phyloP scores from a whole-genome alignment of 2,113 vertebrate species.

The Thunnus thynnus region DNA sequence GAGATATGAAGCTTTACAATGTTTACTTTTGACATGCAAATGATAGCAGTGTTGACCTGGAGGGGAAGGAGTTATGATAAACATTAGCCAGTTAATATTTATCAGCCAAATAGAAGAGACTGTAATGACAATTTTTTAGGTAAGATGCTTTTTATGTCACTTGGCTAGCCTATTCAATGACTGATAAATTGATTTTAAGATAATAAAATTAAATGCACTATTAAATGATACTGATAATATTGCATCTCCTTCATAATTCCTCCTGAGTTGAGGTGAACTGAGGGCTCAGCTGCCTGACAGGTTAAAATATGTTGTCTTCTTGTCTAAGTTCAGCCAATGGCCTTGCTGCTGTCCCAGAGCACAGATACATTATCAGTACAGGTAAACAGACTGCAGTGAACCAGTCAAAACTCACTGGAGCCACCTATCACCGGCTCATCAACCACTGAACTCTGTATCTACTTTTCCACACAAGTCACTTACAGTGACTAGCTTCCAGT shows the following conservation, averaged over 20 bases:
- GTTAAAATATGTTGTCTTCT: background rate
- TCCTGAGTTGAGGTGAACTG: background rate
- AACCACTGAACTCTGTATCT: background rate
- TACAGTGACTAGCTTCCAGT: background rate
- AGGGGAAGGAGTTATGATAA: background rate
- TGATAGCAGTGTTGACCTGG: background rate
- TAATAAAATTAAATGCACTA: too few species aligned
- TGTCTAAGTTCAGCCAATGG: slow-evolving; percentile 2
- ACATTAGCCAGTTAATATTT: background rate
- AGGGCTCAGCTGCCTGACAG: background rate
- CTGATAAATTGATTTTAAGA: too few species aligned
- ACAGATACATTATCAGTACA: slow-evolving; percentile 54
- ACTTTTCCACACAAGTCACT: background rate
- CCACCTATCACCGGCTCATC: background rate
- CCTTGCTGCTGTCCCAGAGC: slow-evolving; percentile 40
- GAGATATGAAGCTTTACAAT: slow-evolving; percentile 10
- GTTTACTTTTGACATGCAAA: slow-evolving; percentile 1
- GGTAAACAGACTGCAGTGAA: slow-evolving; percentile 53
- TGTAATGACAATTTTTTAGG: background rate
- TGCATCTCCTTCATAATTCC: background rate
- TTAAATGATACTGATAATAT: background rate
- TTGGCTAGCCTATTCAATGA: too few species aligned
- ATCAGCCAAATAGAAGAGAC: background rate
- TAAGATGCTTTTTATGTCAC: too few species aligned
- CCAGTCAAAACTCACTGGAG: slow-evolving; percentile 50